Base-by-base conservation (phyloP, 2,888 invertebrate genomes). In the Folsomia manolachei region DNA sequence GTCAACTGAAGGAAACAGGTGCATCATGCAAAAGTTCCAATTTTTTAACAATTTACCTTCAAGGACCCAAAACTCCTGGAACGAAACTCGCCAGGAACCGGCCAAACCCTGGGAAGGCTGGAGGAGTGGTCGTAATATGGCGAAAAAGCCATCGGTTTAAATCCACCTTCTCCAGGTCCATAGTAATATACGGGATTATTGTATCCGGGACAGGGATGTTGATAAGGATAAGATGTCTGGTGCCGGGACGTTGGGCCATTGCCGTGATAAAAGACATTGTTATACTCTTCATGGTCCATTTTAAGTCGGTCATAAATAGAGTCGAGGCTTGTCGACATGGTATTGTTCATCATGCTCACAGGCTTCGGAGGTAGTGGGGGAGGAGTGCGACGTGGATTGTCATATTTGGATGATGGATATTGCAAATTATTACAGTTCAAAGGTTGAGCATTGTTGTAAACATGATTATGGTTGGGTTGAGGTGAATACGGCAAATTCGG, bases 241-340 rank as follows among this genome's bases (percentile, higher is more conserved):
- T 9, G 14, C 4, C 7, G 39, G 4, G 7, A 14, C 4, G 4
- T 4, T 39, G 39, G 39, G 7, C 14, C 7, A 9, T 4, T 4
- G 4, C 4, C 9, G 1, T n/a, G 14, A 4, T 51, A 24, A 4
- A n/a, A 4, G 2, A 14, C 18, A 63, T 63, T 24, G 25, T 25
- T 21, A 18, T 25, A 24, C 7, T 66, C 24, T 1, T 19, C 51
- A 2, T n/a, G 1, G 21, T n/a, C 1, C 2, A 2, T 9, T 70
- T 76, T 79, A 25, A 80, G 68, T 14, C 79, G 72, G 60, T 80
- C 80, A 68, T 80, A 80, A 63, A 80, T 78, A 9, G 80, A 80
- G 71, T 80, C 80, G 27, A 80, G 64, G 69, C 78, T 78, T 4
- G 76, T 70, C 9, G 78, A 75, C 39, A 77, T 75, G 1, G 72